phyloP scores from a whole-genome alignment of 30 jellyfish, hydroid and myxozoan species.

The Turritopsis dohrnii region DNA sequence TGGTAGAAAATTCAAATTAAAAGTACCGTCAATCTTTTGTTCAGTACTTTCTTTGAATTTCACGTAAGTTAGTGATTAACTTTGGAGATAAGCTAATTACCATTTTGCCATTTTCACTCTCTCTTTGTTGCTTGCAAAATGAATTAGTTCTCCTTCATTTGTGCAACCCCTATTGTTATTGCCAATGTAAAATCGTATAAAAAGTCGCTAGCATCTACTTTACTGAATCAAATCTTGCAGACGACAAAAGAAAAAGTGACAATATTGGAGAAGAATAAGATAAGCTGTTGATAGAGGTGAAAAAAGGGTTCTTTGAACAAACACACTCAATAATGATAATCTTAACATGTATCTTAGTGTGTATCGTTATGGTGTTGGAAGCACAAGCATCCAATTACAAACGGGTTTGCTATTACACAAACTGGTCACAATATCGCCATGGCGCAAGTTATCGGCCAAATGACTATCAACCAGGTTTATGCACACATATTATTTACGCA shows the following conservation, averaged over 20 bases:
- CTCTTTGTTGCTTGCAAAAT: not conserved
- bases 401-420: constrained; percentile 24
- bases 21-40: not conserved
- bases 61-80: not conserved
- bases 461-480: constrained; percentile 2
- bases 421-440: constrained; percentile 26
- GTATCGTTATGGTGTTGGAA: not conserved
- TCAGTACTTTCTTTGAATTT: not conserved
- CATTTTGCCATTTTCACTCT: not conserved
- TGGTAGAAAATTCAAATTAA: not conserved
- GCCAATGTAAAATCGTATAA: too few species aligned
- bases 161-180: not conserved
- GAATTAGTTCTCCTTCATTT: not conserved
- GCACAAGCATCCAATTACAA: not conserved
- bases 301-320: too few species aligned
- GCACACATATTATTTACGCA: constrained; percentile 23
- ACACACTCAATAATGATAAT: not conserved
- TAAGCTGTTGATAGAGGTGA: too few species aligned
- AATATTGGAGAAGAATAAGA: too few species aligned
- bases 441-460: not conserved
- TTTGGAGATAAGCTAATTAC: not conserved
- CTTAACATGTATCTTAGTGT: not conserved
- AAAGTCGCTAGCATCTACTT: too few species aligned
- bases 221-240: not conserved
- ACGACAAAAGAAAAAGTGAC: not conserved